Evolutionary conservation across 2,113 vertebrate genomes (phyloP), one percentile per base, ranked within the genome.

Genomic region (Erpornis zantholeuca): DNA sequence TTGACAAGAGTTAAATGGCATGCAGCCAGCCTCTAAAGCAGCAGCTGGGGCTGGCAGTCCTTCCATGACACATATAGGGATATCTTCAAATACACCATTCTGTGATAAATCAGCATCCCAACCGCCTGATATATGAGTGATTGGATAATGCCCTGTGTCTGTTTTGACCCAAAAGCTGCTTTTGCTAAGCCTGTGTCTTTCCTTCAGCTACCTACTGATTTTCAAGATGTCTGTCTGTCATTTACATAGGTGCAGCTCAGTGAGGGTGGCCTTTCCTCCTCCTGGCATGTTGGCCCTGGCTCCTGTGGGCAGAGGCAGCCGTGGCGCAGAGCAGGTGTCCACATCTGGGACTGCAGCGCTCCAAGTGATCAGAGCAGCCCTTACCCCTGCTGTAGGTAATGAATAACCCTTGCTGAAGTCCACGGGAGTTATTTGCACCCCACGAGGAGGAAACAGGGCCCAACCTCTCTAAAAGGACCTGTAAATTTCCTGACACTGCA

Each of bases 1-100:
- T 81, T 93, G 92, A 93, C 24, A 24, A 45, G 85, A 88, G 25
- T 88, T 78, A 86, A 90, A 86, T 70, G 35, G 65, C 80, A 95
- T 3, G 0, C 40, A 77, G 60, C 14, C 82, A 86, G 57, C 53
- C 68, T 81, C 76, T 71, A 57, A 86, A 88, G 44, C 50, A 88
- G 64, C 90, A 94, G 80, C 88, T 72, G 72, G 25, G 68, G 25
- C 65, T 92, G 77, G 52, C 53, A 50, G 71, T 78, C 28, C 40
- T 70, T 88, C 82, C n/a, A 15, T 1, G 1, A 86, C 35, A 44
- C 72, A 31, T 72, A 18, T 5, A 82, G 17, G 54, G 53, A 64
- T 77, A 49, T 36, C 56, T 93, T 73, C 31, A 71, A 92, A 73
- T 52, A 38, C 35, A 82, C 9, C 16, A 4, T 38, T 72, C 75